Evolutionary conservation across 2,888 invertebrate genomes (phyloP).

Genomic region (Stenchaetothrips biformis): DNA sequence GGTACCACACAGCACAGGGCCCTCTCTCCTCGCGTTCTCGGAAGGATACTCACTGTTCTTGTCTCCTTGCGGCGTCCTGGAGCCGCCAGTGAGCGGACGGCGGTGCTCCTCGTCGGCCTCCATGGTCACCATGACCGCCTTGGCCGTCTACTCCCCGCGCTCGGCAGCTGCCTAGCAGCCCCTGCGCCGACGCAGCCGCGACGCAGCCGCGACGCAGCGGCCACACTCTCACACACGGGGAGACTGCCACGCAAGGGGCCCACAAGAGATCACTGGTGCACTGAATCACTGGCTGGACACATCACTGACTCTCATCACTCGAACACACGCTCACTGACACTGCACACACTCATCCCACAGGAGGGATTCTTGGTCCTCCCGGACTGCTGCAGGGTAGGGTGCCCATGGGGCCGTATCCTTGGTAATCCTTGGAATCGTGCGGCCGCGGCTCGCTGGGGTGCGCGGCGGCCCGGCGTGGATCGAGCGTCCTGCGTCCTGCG

Average conservation of each 20-base stretch:
- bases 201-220: neutral
- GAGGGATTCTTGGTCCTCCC: neutral
- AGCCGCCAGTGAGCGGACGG: neutral
- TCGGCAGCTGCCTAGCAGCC: neutral
- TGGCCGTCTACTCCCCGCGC: neutral
- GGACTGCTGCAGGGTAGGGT: neutral
- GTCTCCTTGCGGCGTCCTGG: slow-evolving; percentile 9
- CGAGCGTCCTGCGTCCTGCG: neutral
- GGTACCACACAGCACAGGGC: neutral
- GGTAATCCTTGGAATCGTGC: neutral
- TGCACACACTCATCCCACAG: neutral
- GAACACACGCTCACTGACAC: neutral
- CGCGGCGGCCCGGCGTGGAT: neutral
- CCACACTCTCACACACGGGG: neutral
- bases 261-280: neutral
- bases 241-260: neutral
- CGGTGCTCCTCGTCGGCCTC: slow-evolving; percentile 12
- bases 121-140: neutral
- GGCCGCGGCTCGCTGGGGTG: neutral
- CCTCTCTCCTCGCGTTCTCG: neutral
- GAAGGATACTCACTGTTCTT: slow-evolving; percentile 8
- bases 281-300: neutral
- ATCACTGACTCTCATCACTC: neutral
- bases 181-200: neutral
- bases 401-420: neutral